Conservation (phyloP, 2,888 invertebrate species). For the Latrodectus hesperus region DNA sequence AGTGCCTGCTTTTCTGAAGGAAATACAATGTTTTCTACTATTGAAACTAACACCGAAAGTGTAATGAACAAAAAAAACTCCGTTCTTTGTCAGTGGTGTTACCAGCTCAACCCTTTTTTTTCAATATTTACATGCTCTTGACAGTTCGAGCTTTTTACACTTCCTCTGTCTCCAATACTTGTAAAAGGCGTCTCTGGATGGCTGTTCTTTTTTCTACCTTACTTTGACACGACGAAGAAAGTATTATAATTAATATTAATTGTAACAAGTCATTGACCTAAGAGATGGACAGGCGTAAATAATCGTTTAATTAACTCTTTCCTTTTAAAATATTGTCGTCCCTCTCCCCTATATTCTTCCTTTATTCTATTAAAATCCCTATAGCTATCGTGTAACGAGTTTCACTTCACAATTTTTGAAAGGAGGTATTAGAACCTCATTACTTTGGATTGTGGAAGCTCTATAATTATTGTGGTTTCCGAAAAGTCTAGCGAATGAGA, state of each 20-base stretch:
- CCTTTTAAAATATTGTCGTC: not conserved
- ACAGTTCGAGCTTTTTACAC: not conserved
- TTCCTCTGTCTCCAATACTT: not conserved
- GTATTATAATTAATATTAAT: constrained; percentile 37
- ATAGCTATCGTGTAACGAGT: not conserved
- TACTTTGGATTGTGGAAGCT: not conserved
- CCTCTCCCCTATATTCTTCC: not conserved
- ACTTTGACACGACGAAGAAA: constrained; percentile 10
- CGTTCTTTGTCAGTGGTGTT: constrained; percentile 1
- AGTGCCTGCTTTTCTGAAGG: not conserved
- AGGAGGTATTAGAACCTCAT: not conserved
- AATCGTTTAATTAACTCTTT: constrained; percentile 36
- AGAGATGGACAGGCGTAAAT: constrained; percentile 13
- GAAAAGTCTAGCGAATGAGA: not conserved
- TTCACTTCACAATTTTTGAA: not conserved
- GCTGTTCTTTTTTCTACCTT: constrained; percentile 1
- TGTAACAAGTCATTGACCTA: constrained; percentile 29
- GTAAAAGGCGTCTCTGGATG: not conserved
- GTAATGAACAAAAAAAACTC: not conserved
- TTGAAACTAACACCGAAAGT: not conserved
- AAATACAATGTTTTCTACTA: not conserved
- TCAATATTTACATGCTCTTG: constrained; percentile 2
- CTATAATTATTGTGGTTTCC: not conserved
- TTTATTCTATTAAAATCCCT: not conserved
- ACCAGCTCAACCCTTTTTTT: not conserved